Percentiles rank a stretch among this genome's conserved stretches.
Evolutionary conservation across 2,797 vertebrate genomes (phyloP).

Genomic region (Rhyacichthys aspro): DNA sequence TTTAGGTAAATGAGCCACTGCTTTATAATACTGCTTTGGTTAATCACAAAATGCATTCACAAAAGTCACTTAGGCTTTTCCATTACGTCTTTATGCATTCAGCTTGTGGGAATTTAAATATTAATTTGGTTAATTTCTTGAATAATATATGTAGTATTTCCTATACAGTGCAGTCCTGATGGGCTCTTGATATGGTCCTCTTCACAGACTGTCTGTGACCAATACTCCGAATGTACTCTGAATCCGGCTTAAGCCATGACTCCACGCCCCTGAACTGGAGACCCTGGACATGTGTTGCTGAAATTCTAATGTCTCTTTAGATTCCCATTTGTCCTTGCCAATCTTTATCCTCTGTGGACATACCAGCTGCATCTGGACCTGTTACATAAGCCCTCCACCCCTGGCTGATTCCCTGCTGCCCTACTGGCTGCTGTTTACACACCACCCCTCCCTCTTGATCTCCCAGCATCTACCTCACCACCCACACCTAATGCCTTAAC

Average conservation of each 20-base stretch:
- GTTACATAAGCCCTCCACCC: conserved; percentile 70
- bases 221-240: conserved; percentile 13
- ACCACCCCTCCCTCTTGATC: conserved; percentile 24
- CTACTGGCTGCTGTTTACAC: conserved; percentile 50
- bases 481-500: conserved; percentile 30
- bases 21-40: too few relatives aligned
- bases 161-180: neutral
- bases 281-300: conserved; percentile 38
- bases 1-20: too few relatives aligned
- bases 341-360: conserved; percentile 60
- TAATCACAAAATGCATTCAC: too few relatives aligned
- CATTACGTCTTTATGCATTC: too few relatives aligned
- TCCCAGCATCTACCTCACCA: conserved; percentile 24
- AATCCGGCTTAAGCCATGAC: conserved; percentile 6
- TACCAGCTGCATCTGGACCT: conserved; percentile 58
- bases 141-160: conserved; percentile 1
- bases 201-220: neutral
- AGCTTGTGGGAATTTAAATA: neutral
- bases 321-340: conserved; percentile 54
- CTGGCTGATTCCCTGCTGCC: conserved; percentile 37
- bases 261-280: conserved; percentile 21
- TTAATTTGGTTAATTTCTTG: conserved; percentile 4
- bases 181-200: neutral
- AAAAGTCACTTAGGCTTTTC: too few relatives aligned
- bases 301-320: conserved; percentile 57